Evolutionary conservation across 1,140 invertebrate species (phyloP).

Genomic region (Anastrepha ludens): DNA sequence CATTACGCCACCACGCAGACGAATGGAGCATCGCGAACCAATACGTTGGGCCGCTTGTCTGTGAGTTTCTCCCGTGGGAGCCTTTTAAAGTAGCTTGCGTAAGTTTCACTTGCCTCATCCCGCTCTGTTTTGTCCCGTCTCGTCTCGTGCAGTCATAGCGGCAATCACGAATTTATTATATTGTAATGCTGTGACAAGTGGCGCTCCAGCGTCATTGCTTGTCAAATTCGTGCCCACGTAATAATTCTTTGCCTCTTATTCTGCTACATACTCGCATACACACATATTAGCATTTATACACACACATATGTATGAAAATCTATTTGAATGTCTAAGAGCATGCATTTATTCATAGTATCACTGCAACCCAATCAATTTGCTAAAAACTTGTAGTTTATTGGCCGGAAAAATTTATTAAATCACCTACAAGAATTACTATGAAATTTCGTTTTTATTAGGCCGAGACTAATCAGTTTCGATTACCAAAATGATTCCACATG

Average conservation of each 20-base stretch:
- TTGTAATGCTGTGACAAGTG: constrained; percentile 73
- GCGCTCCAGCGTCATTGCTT: constrained; percentile 61
- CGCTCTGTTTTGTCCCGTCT: background rate
- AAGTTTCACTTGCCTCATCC: constrained; percentile 59
- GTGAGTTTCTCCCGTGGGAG: constrained; percentile 65
- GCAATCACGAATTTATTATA: constrained; percentile 74
- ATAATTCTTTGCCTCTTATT: constrained; percentile 27
- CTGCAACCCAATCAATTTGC: too few species aligned
- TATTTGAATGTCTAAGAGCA: too few species aligned
- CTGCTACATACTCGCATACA: background rate
- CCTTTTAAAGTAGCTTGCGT: constrained; percentile 64
- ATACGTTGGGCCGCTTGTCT: background rate
- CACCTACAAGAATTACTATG: too few species aligned
- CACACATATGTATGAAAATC: background rate
- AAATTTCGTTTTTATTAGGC: too few species aligned
- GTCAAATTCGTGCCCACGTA: constrained; percentile 52
- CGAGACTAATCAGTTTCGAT: too few species aligned
- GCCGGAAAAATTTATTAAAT: too few species aligned
- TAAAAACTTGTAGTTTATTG: too few species aligned
- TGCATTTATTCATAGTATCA: too few species aligned
- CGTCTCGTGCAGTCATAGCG: constrained; percentile 64
- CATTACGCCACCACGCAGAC: constrained; percentile 22
- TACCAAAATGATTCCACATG: too few species aligned
- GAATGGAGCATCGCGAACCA: background rate
- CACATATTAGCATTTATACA: background rate